Base-by-base conservation (phyloP, 1,140 invertebrate genomes). In the Drosophila parvula region DNA sequence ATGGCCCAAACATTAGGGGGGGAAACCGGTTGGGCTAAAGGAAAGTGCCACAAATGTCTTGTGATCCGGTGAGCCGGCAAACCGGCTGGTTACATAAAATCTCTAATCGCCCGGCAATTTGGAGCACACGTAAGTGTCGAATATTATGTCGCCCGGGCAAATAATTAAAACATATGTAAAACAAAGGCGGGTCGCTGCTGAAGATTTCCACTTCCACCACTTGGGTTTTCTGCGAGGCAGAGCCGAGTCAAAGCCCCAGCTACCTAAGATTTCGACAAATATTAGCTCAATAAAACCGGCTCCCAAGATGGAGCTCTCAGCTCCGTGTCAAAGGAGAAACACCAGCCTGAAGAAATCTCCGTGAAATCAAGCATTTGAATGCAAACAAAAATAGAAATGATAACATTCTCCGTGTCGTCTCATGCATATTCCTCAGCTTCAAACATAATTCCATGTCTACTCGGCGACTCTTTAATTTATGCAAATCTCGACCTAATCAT, bases 381-480 rank as follows among this genome's bases (percentile, higher is more conserved):
- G 56, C 65, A 78, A 74, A 77, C 69, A 84, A 80, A 88, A 88
- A 88, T 88, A 88, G 85, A 84, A 74, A 88, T 88, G 84, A 88
- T 88, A 89, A 74, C 62, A 86, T 83, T 58, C 67, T 74, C 67
- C 78, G 5, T 63, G 14, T 16, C 40, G 45, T 47, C 70, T 82
- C 60, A 69, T 74, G 51, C 56, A 77, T 81, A 69, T 79, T 82
- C 65, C 63, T 63, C 63, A 6, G 22, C 48, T 44, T 12, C 36
- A 18, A 45, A 14, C 22, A 18, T 38, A 28, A 59, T 38, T 32
- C 32, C 18, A 38, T 38, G 34, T 5, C 59, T 44, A 51, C 28
- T 28, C 22, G n/a, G n/a, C 18, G 30, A 14, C 62, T 61, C 56
- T 44, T 62, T 79, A 86, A 73, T 77, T 83, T 84, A 88, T 88